A percentile compares a stretch with the other conserved stretches of the same genome.
These are phyloP conservation scores for Notamacropus eugenii DNA, from an alignment of 2,797 vertebrate genomes.

Conservation along the genomic window DNA sequence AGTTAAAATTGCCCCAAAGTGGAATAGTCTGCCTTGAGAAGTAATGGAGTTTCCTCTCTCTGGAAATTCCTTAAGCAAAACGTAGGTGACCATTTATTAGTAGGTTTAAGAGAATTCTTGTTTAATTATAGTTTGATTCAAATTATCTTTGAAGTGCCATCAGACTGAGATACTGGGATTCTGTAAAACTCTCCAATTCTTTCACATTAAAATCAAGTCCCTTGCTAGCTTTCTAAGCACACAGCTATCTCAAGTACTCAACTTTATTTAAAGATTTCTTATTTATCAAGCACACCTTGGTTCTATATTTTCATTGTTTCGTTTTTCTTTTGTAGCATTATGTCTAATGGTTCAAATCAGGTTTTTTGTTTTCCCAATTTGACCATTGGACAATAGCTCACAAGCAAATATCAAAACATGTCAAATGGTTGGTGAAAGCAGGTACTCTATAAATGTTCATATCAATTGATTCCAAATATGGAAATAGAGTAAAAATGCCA, in stretches of 20 bases:
- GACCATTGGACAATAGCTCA: neutral
- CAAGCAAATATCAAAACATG: neutral
- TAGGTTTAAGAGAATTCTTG: neutral
- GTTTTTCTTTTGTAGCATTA: neutral
- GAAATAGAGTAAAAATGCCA: neutral
- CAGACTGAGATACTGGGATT: neutral
- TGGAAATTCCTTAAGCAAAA: neutral
- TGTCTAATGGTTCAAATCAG: neutral
- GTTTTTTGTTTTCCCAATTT: neutral
- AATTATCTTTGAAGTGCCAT: neutral
- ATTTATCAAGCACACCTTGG: neutral
- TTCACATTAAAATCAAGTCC: neutral
- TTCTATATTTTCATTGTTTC: neutral
- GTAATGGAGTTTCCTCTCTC: neutral
- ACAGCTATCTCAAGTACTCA: neutral
- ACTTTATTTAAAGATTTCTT: neutral
- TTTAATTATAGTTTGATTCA: neutral
- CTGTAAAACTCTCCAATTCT: neutral
- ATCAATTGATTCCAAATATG: neutral
- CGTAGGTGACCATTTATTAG: neutral
- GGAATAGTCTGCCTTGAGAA: neutral
- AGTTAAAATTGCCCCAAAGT: neutral
- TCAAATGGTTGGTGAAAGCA: neutral
- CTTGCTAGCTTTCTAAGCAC: neutral
- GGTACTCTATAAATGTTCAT: neutral